A percentile compares a stretch with the other conserved stretches of the same genome.
phyloP scores from a whole-genome alignment of 2,797 vertebrate species.

The Liasis olivaceus region DNA sequence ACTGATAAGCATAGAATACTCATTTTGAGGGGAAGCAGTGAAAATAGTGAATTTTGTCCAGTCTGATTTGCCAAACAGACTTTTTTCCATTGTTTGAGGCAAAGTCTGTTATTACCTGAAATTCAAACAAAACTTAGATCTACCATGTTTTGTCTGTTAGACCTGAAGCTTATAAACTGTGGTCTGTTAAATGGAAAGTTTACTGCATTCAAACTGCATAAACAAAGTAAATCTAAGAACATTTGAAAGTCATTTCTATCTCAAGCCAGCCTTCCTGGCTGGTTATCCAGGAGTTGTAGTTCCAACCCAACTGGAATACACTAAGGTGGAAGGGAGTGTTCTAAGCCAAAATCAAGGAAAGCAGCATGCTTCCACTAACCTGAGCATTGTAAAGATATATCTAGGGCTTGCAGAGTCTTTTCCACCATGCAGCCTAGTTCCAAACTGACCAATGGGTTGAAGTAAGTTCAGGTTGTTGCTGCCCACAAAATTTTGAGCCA shows the following conservation, averaged over 20 bases:
- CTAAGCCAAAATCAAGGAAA: neutral
- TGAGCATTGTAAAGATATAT: conserved; percentile 99
- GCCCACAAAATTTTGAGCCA: conserved; percentile 97
- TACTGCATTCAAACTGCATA: neutral
- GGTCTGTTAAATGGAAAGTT: neutral
- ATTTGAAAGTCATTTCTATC: neutral
- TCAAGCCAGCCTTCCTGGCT: neutral
- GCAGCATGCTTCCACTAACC: conserved; percentile 72
- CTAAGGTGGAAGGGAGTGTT: neutral
- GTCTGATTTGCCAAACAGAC: neutral
- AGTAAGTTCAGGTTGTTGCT: conserved; percentile 97
- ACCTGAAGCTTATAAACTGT: neutral
- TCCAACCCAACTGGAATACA: neutral
- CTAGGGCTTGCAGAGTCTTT: conserved; percentile 98
- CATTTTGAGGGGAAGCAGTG: neutral
- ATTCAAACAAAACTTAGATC: neutral
- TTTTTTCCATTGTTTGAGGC: neutral
- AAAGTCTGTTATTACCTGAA: neutral
- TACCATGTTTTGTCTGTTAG: neutral
- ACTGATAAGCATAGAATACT: neutral
- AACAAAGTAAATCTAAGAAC: neutral
- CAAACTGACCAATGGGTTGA: conserved; percentile 96
- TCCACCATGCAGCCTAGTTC: conserved; percentile 92
- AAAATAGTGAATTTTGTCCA: neutral
- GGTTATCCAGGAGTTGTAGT: neutral